Percentiles rank a stretch among this genome's conserved stretches.
These are phyloP conservation scores for Australoheros facetus DNA, from an alignment of 2,797 vertebrate species.

Conservation along the genomic window DNA sequence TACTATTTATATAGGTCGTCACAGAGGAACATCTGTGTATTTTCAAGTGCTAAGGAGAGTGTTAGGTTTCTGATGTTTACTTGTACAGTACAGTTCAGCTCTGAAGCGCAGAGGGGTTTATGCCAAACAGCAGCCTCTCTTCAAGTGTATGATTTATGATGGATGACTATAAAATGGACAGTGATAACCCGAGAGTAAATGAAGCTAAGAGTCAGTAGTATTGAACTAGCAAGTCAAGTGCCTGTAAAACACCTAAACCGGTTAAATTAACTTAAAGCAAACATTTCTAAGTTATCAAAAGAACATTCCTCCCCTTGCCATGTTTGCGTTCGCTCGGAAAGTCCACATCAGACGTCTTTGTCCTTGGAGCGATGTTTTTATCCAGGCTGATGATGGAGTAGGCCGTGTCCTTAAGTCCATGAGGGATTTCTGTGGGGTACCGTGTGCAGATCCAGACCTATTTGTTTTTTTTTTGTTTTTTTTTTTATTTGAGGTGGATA, in stretches of 20 bases:
- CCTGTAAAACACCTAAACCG: conserved; percentile 69
- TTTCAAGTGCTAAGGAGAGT: conserved; percentile 67
- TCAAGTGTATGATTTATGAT: conserved; percentile 47
- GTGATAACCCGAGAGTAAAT: conserved; percentile 70
- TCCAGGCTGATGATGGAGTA: conserved; percentile 29
- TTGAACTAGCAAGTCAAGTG: conserved; percentile 74
- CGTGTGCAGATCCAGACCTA: conserved; percentile 42
- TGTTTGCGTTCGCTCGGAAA: conserved; percentile 58
- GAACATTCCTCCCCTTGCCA: conserved; percentile 74
- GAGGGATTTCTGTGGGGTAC: conserved; percentile 18
- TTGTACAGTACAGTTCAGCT: conserved; percentile 41
- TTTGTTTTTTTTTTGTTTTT: not conserved
- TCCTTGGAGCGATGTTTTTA: conserved; percentile 34
- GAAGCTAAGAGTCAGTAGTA: conserved; percentile 79
- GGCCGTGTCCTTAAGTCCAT: conserved; percentile 33
- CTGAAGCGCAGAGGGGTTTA: conserved; percentile 25
- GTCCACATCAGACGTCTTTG: conserved; percentile 41
- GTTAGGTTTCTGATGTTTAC: conserved; percentile 38
- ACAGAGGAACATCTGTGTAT: conserved; percentile 51
- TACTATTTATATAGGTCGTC: conserved; percentile 72
- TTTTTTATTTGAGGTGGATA: conserved; percentile 17
- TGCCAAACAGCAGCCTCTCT: conserved; percentile 50
- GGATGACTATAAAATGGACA: conserved; percentile 59
- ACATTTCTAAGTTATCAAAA: conserved; percentile 75
- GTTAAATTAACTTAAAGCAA: conserved; percentile 78